Percentiles rank a stretch among this genome's conserved stretches.
phyloP scores from a whole-genome alignment of 2,797 vertebrate species.

The Monodelphis domestica region DNA sequence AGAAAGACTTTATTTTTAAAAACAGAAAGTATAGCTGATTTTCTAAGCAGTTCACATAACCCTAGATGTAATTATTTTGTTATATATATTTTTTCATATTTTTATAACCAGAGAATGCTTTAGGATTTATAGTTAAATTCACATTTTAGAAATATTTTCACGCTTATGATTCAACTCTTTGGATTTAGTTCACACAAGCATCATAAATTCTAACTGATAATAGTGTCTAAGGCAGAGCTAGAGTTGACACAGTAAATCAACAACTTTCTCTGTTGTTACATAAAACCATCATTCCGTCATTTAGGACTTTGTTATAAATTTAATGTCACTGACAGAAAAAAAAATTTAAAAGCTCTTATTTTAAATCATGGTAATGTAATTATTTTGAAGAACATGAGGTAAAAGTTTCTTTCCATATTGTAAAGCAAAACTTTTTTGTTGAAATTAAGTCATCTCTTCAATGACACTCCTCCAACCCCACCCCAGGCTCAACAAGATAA shows the following conservation, averaged over 20 bases:
- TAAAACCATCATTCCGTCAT: constrained; percentile 28
- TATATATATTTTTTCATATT: constrained; percentile 4
- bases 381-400: background rate
- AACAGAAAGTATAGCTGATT: constrained; percentile 21
- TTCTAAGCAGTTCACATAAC: constrained; percentile 15
- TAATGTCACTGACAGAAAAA: constrained; percentile 24
- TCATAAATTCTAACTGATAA: constrained; percentile 55
- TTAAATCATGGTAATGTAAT: constrained; percentile 26
- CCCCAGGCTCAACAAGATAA: background rate
- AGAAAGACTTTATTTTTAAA: constrained; percentile 31
- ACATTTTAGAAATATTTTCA: constrained; percentile 51
- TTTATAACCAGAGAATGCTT: constrained; percentile 4
- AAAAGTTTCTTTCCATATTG: constrained; percentile 1
- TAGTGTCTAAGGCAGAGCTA: constrained; percentile 29
- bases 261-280: background rate
- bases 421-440: constrained; percentile 40
- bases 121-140: constrained; percentile 34
- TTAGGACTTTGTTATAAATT: constrained; percentile 32
- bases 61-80: constrained; percentile 31
- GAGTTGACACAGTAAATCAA: constrained; percentile 13
- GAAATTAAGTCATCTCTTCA: background rate
- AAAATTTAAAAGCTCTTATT: constrained; percentile 28
- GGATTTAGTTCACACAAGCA: constrained; percentile 35
- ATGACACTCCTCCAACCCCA: background rate
- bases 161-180: background rate